Evolutionary conservation across 2,113 vertebrate genomes (phyloP).

Genomic region (human (Homo sapiens)): DNA sequence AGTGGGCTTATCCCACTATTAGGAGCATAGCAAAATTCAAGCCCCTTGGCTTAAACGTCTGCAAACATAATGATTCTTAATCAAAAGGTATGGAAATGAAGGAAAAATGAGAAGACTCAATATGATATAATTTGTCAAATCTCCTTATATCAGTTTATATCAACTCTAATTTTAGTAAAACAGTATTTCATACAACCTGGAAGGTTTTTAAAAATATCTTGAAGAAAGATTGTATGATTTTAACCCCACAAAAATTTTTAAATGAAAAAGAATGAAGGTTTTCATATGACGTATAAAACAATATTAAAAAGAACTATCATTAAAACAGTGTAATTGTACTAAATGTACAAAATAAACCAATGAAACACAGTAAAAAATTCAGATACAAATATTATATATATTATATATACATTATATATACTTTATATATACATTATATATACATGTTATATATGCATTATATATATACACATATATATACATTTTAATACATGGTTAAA

Average conservation of each 20-base stretch:
- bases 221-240: slow-evolving; percentile 12
- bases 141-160: neutral
- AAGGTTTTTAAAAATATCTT: neutral
- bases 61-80: neutral
- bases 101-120: neutral
- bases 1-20: neutral
- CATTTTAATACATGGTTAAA: neutral
- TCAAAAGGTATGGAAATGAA: neutral
- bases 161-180: neutral
- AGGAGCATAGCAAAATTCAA: neutral
- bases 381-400: neutral
- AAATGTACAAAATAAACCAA: neutral
- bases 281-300: neutral
- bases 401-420: neutral
- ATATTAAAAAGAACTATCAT: neutral
- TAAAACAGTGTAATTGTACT: neutral
- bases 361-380: neutral
- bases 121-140: neutral
- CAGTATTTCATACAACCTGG: neutral
- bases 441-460: no score
- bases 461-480: neutral
- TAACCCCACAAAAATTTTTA: neutral
- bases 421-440: no score
- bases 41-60: neutral
- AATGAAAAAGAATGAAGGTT: neutral